Evolutionary conservation across 2,888 invertebrate species (phyloP).

Genomic region (Kuschelorhynchus macadamiae): DNA sequence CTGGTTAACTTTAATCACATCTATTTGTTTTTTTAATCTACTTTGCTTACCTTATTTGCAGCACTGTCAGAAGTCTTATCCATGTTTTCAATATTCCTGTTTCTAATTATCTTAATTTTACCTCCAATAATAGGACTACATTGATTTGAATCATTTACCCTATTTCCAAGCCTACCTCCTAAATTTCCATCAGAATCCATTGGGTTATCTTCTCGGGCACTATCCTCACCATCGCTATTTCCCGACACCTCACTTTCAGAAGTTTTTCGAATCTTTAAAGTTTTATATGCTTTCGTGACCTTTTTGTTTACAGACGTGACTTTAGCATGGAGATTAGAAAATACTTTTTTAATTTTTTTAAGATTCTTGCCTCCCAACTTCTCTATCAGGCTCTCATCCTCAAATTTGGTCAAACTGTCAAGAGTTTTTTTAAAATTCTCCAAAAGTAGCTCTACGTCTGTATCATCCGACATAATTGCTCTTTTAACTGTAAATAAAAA

Average conservation of each 20-base stretch:
- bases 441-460: constrained; percentile 26
- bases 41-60: constrained; percentile 17
- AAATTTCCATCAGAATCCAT: not conserved
- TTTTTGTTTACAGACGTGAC: constrained; percentile 24
- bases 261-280: constrained; percentile 11
- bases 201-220: constrained; percentile 14
- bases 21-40: no score
- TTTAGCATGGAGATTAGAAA: constrained; percentile 22
- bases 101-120: constrained; percentile 12
- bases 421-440: constrained; percentile 25
- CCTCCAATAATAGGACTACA: constrained; percentile 12
- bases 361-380: constrained; percentile 29
- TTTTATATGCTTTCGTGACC: constrained; percentile 34
- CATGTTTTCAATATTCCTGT: constrained; percentile 8
- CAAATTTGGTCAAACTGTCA: constrained; percentile 19
- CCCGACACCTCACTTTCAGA: constrained; percentile 8
- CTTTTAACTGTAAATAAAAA: constrained; percentile 10
- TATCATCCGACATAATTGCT: constrained; percentile 37
- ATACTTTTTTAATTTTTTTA: constrained; percentile 35
- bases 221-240: constrained; percentile 12
- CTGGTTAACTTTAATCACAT: no score
- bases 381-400: constrained; percentile 26
- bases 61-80: constrained; percentile 7
- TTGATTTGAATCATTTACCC: no score
- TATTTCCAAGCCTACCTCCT: not conserved